phyloP scores from a whole-genome alignment of 1,140 invertebrate genomes.

The Venturia canescens region DNA sequence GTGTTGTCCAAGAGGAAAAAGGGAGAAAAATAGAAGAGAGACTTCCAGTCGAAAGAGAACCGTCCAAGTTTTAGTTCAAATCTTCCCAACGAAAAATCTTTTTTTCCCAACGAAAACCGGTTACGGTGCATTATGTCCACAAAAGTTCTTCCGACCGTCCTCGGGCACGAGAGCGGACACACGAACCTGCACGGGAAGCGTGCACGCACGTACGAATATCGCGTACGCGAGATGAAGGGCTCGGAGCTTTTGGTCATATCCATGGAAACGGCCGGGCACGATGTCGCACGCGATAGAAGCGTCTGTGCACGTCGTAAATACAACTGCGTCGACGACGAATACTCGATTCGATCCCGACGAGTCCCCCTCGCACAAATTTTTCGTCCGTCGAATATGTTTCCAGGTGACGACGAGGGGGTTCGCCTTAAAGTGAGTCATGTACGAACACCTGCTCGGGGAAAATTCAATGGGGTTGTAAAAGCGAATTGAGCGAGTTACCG shows the following conservation, averaged over 20 bases:
- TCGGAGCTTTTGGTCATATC: neutral
- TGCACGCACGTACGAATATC: neutral
- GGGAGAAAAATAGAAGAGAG: neutral
- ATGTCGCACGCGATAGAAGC: neutral
- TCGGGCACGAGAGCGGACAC: neutral
- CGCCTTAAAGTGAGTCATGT: slow-evolving; percentile 33
- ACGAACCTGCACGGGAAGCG: neutral
- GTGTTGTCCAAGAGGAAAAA: neutral
- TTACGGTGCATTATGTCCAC: slow-evolving; percentile 12
- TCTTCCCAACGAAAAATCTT: slow-evolving; percentile 10
- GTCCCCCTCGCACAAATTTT: neutral
- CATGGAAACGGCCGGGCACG: neutral
- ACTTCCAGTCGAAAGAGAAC: neutral
- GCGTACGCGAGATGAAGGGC: neutral
- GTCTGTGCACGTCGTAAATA: neutral
- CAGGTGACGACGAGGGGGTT: slow-evolving; percentile 35
- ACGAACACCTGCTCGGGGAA: slow-evolving; percentile 39
- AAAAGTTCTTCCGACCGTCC: neutral
- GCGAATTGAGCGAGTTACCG: neutral
- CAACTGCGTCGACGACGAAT: neutral
- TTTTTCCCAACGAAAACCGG: slow-evolving; percentile 18
- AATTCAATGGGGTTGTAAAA: neutral
- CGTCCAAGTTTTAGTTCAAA: slow-evolving; percentile 6
- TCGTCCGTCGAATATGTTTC: slow-evolving; percentile 24
- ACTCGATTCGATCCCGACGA: neutral